These are phyloP conservation scores for Pyxicephalus adspersus DNA, from an alignment of 2,113 vertebrate genomes.

Conservation along the genomic window DNA sequence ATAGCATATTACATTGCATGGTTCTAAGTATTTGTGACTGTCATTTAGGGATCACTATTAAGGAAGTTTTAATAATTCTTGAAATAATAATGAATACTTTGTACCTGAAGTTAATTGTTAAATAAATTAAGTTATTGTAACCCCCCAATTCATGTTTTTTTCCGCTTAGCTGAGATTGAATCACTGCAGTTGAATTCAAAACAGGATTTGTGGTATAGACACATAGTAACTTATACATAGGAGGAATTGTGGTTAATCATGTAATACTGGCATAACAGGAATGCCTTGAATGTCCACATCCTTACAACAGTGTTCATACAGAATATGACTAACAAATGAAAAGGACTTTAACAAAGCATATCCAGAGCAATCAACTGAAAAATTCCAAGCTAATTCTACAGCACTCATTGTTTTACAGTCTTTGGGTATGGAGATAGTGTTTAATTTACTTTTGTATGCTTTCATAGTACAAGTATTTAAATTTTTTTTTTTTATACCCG, in stretches of 20 bases:
- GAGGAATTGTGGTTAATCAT: neutral
- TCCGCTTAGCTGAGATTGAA: no score
- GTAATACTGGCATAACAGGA: slow-evolving; percentile 14
- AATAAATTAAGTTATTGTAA: neutral
- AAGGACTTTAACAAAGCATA: neutral
- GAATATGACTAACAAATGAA: neutral
- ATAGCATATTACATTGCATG: no score
- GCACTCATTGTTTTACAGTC: neutral
- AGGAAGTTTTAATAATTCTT: no score
- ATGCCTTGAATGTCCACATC: neutral
- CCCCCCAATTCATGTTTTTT: no score
- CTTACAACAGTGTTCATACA: neutral
- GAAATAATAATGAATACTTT: no score
- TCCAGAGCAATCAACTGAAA: neutral
- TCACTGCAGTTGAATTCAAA: slow-evolving; percentile 13
- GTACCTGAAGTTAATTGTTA: neutral
- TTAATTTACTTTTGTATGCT: neutral
- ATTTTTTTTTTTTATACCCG: no score
- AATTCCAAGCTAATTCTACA: neutral
- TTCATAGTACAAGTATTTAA: no score
- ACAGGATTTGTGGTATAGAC: neutral
- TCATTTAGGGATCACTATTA: no score
- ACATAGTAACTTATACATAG: neutral
- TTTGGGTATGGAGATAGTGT: neutral
- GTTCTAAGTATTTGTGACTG: no score